A percentile compares a stretch with the other conserved stretches of the same genome.
Conservation (phyloP, 2,888 invertebrate species). For the Pinctada fucata region DNA sequence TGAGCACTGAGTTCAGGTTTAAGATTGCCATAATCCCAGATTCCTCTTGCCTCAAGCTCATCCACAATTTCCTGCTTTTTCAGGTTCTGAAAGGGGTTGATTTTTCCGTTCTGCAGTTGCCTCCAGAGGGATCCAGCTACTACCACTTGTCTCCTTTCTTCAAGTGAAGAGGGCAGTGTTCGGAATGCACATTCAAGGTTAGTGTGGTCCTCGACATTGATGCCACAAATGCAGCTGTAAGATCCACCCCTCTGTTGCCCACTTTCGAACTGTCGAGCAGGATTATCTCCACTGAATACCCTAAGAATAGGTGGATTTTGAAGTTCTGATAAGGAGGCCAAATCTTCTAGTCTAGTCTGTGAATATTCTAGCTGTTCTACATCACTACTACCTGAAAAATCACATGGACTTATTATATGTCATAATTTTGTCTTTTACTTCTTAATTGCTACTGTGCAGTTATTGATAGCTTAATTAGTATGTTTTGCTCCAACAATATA, state of each 20-base stretch:
- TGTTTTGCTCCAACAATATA: no score
- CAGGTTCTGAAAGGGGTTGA: conserved; percentile 18
- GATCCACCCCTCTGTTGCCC: conserved; percentile 39
- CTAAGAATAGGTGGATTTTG: not conserved
- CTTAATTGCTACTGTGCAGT: no score
- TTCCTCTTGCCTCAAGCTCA: not conserved
- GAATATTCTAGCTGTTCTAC: conserved; percentile 34
- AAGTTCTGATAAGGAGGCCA: not conserved
- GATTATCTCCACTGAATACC: conserved; percentile 36
- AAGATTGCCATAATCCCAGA: not conserved
- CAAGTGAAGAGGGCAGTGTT: conserved; percentile 1
- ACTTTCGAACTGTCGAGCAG: conserved; percentile 35
- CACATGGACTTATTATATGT: not conserved
- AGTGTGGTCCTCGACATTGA: conserved; percentile 6
- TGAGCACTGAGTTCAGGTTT: not conserved
- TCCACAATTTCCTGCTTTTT: conserved; percentile 14
- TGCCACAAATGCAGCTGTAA: conserved; percentile 25
- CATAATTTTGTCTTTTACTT: no score
- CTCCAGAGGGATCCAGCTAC: conserved; percentile 7
- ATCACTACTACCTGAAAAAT: conserved; percentile 27
- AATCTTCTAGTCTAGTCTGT: conserved; percentile 26
- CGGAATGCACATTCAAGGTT: conserved; percentile 8
- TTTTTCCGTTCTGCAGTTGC: conserved; percentile 9
- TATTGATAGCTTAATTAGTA: no score
- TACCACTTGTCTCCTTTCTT: conserved; percentile 19